These are phyloP conservation scores for Catostylus mosaicus DNA, from an alignment of 30 jellyfish, hydroid and myxozoan species.

Conservation along the genomic window DNA sequence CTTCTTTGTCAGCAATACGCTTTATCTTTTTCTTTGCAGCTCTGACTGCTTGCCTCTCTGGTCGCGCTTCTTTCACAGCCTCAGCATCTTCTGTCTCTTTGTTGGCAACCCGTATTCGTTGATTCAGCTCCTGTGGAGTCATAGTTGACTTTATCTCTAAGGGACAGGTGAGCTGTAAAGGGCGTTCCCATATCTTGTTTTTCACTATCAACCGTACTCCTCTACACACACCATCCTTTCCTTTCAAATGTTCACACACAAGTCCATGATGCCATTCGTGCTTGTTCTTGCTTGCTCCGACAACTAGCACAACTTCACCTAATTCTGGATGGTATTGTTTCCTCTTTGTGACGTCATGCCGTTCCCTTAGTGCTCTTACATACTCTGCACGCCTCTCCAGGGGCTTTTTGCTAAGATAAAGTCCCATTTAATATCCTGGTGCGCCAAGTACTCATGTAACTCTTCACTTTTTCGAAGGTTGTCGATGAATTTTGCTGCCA, in stretches of 20 bases:
- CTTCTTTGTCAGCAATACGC: not conserved
- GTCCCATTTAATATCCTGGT: conserved; percentile 27
- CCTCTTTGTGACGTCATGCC: conserved; percentile 42
- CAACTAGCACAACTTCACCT: conserved; percentile 54
- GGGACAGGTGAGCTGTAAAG: conserved; percentile 13
- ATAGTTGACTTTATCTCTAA: conserved; percentile 7
- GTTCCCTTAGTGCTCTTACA: conserved; percentile 34
- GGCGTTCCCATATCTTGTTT: conserved; percentile 27
- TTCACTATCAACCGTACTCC: conserved; percentile 50
- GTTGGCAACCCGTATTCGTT: conserved; percentile 5
- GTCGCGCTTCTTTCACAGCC: not conserved
- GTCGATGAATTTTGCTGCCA: conserved; percentile 40
- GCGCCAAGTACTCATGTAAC: conserved; percentile 31
- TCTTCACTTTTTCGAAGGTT: conserved; percentile 37
- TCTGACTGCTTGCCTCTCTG: not conserved
- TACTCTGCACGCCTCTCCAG: conserved; percentile 37
- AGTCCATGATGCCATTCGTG: conserved; percentile 54
- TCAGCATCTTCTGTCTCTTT: not conserved
- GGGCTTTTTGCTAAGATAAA: no score
- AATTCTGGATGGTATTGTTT: conserved; percentile 25
- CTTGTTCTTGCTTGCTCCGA: conserved; percentile 39
- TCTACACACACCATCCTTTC: conserved; percentile 42
- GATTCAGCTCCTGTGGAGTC: not conserved
- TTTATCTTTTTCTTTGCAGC: not conserved
- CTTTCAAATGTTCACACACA: conserved; percentile 46